Evolutionary conservation across 2,888 invertebrate species (phyloP).

Genomic region (Ennomos quercinarius): DNA sequence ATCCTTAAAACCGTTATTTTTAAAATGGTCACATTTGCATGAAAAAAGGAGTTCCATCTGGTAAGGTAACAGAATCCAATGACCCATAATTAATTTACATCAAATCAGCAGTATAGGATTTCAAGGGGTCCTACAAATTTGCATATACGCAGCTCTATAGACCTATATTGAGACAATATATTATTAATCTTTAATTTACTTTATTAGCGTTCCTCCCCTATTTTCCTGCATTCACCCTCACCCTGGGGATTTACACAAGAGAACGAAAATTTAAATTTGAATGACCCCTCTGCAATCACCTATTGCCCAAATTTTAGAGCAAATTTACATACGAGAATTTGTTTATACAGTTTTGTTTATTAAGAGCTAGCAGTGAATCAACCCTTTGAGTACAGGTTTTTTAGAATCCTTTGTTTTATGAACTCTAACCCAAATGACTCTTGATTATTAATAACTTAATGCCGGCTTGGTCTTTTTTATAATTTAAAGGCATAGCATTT

Average conservation of each 20-base stretch:
- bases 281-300: slow-evolving; percentile 70
- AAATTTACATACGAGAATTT: slow-evolving; percentile 49
- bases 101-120: slow-evolving; percentile 60
- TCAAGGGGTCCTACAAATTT: slow-evolving; percentile 47
- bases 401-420: slow-evolving; percentile 16
- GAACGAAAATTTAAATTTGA: slow-evolving; percentile 83
- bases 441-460: no score
- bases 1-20: neutral
- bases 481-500: no score
- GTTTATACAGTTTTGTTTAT: slow-evolving; percentile 37
- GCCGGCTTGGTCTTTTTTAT: no score
- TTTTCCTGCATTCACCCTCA: slow-evolving; percentile 60
- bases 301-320: slow-evolving; percentile 62
- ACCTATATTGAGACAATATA: slow-evolving; percentile 80
- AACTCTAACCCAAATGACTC: neutral
- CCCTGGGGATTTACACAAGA: slow-evolving; percentile 73
- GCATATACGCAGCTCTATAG: slow-evolving; percentile 71
- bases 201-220: slow-evolving; percentile 80
- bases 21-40: slow-evolving; percentile 2
- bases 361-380: slow-evolving; percentile 19
- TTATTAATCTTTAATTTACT: slow-evolving; percentile 86
- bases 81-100: slow-evolving; percentile 58
- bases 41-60: slow-evolving; percentile 17
- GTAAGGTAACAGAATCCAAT: slow-evolving; percentile 16
- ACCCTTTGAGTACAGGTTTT: slow-evolving; percentile 38